These are phyloP conservation scores for Drosophila parvula DNA, from an alignment of 1,140 invertebrate species.

Conservation along the genomic window DNA sequence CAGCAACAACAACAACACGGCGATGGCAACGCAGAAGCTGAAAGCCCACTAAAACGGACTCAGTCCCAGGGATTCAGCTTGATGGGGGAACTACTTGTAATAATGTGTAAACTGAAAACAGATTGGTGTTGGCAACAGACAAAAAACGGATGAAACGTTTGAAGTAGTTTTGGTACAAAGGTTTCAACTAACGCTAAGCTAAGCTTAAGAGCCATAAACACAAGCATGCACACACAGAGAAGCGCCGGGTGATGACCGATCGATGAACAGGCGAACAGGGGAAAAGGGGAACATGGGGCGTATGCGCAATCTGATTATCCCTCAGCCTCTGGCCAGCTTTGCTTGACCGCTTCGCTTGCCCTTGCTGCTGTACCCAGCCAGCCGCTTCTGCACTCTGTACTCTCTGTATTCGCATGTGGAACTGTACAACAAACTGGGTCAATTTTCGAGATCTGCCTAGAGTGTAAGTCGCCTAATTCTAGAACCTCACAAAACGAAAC, in stretches of 20 bases:
- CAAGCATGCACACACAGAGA: conserved; percentile 32
- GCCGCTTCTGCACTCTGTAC: conserved; percentile 8
- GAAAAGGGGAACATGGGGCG: conserved; percentile 33
- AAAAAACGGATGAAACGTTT: conserved; percentile 43
- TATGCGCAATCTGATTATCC: conserved; percentile 41
- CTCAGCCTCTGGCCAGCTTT: conserved; percentile 46
- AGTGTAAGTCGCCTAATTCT: conserved; percentile 71
- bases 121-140: conserved; percentile 74
- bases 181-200: conserved; percentile 70
- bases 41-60: conserved; percentile 58
- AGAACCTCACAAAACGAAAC: conserved; percentile 59
- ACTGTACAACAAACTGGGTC: conserved; percentile 71
- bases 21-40: conserved; percentile 50
- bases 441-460: conserved; percentile 77
- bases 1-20: conserved; percentile 56
- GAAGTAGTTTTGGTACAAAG: conserved; percentile 79
- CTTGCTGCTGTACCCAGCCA: not conserved
- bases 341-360: conserved; percentile 34
- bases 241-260: conserved; percentile 25
- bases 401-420: conserved; percentile 38
- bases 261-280: conserved; percentile 4
- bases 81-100: conserved; percentile 43
- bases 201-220: conserved; percentile 73
- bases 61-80: conserved; percentile 45
- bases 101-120: conserved; percentile 47